Percentiles rank a stretch among this genome's conserved stretches.
phyloP scores from a whole-genome alignment of 2,888 invertebrate species.

The Eledone cirrhosa region DNA sequence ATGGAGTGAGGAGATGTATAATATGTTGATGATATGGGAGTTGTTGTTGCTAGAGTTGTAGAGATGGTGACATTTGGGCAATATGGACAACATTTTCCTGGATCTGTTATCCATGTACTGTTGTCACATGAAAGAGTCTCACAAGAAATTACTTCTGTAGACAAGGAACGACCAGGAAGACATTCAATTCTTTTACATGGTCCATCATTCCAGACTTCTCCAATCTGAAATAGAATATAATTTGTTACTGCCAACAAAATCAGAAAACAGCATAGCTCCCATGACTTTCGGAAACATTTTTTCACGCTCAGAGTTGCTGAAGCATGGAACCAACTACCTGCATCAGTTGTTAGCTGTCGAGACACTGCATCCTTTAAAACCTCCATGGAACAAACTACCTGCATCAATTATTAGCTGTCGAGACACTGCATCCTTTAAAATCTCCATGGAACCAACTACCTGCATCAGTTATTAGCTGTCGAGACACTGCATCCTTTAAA shows the following conservation, averaged over 20 bases:
- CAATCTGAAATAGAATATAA: background rate
- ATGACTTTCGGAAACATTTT: no score
- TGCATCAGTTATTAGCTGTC: no score
- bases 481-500: no score
- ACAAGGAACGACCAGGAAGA: background rate
- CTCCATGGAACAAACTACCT: no score
- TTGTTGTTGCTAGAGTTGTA: background rate
- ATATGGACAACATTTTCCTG: conserved; percentile 17
- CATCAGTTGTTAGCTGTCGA: no score
- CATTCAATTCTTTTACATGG: conserved; percentile 10
- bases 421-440: no score
- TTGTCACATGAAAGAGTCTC: background rate
- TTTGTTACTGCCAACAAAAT: background rate
- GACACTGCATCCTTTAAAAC: no score
- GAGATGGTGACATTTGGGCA: background rate
- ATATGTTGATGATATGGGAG: background rate
- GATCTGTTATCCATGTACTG: background rate
- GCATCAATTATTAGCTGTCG: no score
- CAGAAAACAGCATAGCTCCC: no score
- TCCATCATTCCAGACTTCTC: conserved; percentile 1
- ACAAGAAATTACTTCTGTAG: background rate
- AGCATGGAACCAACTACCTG: no score
- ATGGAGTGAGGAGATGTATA: background rate
- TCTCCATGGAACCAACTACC: no score
- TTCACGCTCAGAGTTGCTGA: no score